A percentile compares a stretch with the other conserved stretches of the same genome.
These are phyloP conservation scores for Chironomus tentans DNA, from an alignment of 2,888 invertebrate species.

Conservation along the genomic window DNA sequence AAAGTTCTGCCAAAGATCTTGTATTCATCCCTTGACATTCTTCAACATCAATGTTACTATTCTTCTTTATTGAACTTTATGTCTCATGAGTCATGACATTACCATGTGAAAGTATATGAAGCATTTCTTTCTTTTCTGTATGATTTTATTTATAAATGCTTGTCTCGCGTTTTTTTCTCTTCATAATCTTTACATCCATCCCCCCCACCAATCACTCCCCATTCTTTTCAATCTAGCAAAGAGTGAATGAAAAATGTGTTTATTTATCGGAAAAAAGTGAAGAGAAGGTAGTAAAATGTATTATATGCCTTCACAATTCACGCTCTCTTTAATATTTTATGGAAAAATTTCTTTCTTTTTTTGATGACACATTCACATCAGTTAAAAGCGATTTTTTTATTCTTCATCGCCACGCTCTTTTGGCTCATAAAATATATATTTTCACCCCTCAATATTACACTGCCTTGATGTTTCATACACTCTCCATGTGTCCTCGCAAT, in stretches of 20 bases:
- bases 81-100: not conserved
- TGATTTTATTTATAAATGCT: too few species aligned
- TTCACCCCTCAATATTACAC: not conserved
- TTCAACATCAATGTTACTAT: too few species aligned
- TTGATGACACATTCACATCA: slow-evolving; percentile 24
- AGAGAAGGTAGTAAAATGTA: slow-evolving; percentile 17
- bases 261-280: slow-evolving; percentile 20
- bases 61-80: not conserved
- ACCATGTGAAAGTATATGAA: too few species aligned
- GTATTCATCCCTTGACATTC: too few species aligned
- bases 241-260: slow-evolving; percentile 20
- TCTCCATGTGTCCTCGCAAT: too few species aligned
- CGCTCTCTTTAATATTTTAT: slow-evolving; percentile 21
- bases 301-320: not conserved
- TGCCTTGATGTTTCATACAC: too few species aligned
- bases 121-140: too few species aligned
- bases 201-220: not conserved
- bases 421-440: not conserved
- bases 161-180: not conserved
- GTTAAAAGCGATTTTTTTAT: slow-evolving; percentile 1
- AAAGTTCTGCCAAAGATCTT: too few species aligned
- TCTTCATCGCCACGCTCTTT: not conserved
- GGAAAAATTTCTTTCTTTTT: slow-evolving; percentile 2
- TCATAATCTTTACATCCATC: not conserved
- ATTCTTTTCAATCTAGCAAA: not conserved